phyloP scores from a whole-genome alignment of 1,140 invertebrate genomes.

The Ephestia elutella region DNA sequence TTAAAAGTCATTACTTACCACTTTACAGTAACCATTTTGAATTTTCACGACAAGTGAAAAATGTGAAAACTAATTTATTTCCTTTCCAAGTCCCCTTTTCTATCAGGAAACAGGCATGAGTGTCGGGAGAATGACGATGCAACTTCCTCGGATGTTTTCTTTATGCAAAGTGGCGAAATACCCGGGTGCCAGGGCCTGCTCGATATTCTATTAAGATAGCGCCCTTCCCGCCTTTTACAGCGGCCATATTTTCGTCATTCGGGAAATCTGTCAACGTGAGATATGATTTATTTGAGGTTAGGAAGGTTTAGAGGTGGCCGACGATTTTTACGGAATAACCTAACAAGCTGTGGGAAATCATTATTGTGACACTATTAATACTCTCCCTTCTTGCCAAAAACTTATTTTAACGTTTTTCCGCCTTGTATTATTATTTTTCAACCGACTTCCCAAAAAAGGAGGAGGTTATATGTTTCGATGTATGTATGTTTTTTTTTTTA shows the following conservation, averaged over 20 bases:
- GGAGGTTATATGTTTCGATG: too few species aligned
- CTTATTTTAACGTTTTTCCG: too few species aligned
- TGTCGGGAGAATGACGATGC: not conserved
- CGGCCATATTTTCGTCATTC: conserved; percentile 52
- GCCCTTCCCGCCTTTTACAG: conserved; percentile 34
- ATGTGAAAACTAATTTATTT: conserved; percentile 7
- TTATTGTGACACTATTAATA: too few species aligned
- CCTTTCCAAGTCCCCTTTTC: conserved; percentile 6
- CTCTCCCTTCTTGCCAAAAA: too few species aligned
- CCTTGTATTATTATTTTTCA: too few species aligned
- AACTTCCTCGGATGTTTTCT: conserved; percentile 6
- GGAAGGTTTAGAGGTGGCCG: conserved; percentile 15
- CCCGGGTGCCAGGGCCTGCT: conserved; percentile 6
- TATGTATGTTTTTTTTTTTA: too few species aligned
- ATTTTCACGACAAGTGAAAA: not conserved
- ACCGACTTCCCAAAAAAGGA: too few species aligned
- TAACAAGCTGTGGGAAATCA: too few species aligned
- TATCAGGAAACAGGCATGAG: not conserved
- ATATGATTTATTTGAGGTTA: conserved; percentile 24
- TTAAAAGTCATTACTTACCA: not conserved
- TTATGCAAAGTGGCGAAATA: conserved; percentile 34
- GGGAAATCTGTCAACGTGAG: conserved; percentile 44
- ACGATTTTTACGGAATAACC: not conserved
- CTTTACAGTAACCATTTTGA: not conserved
- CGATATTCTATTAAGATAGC: conserved; percentile 69